Evolutionary conservation across 1,140 invertebrate species (phyloP).

Genomic region (Chionoecetes opilio): DNA sequence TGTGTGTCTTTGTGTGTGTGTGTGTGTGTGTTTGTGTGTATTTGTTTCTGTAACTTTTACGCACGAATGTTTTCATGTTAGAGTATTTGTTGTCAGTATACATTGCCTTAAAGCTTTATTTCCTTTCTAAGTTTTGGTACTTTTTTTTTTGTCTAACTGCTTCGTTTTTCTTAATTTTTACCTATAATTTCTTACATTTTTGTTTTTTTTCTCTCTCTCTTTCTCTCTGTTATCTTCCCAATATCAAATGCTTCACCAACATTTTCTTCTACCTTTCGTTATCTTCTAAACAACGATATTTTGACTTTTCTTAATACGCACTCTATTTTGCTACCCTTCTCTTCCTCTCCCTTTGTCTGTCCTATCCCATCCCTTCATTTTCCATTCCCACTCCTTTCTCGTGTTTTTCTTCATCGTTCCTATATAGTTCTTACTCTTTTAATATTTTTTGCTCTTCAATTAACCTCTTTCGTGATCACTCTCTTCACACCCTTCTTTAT

Average conservation of each 20-base stretch:
- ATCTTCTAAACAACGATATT: not conserved
- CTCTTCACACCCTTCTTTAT: not conserved
- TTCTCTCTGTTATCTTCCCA: not conserved
- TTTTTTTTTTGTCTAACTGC: no score
- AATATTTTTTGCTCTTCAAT: not conserved
- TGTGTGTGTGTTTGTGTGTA: not conserved
- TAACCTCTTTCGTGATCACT: not conserved
- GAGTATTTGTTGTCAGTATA: no score
- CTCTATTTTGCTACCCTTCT: slow-evolving; percentile 16
- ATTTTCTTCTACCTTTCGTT: not conserved
- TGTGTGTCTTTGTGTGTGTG: not conserved
- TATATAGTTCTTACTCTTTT: not conserved
- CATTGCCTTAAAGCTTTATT: no score
- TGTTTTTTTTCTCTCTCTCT: not conserved
- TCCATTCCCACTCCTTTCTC: not conserved
- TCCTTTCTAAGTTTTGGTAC: no score
- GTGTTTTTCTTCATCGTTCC: not conserved
- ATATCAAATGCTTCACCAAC: no score
- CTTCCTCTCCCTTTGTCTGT: not conserved
- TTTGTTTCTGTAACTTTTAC: no score
- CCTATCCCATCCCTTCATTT: not conserved
- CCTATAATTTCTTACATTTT: not conserved
- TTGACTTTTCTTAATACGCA: not conserved
- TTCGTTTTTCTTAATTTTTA: no score
- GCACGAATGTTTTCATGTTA: no score